Evolutionary conservation across 2,113 vertebrate genomes (phyloP).

Genomic region (Nerophis lumbriciformis): DNA sequence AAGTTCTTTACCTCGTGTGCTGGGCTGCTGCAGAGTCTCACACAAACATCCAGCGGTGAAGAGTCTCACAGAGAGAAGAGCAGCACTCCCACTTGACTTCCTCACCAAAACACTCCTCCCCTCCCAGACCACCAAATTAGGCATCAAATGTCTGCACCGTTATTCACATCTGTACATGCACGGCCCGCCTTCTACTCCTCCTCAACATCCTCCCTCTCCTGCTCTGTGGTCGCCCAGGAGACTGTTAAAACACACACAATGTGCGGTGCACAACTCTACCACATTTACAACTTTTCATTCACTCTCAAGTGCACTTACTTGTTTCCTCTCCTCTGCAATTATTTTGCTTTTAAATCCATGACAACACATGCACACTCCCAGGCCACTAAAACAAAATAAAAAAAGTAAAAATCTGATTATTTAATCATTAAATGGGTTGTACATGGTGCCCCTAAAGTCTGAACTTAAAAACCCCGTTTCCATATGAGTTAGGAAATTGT

Average conservation of each 20-base stretch:
- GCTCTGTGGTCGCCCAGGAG: not conserved
- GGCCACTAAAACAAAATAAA: not conserved
- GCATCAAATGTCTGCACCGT: constrained; percentile 49
- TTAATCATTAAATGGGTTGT: too few relatives aligned
- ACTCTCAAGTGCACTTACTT: not conserved
- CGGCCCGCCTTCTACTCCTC: constrained; percentile 8
- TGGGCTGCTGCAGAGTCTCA: constrained; percentile 14
- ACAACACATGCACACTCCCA: not conserved
- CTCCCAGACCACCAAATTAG: constrained; percentile 65
- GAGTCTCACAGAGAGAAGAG: not conserved
- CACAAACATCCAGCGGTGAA: constrained; percentile 18
- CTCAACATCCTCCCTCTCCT: constrained; percentile 12
- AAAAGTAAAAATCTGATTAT: too few relatives aligned
- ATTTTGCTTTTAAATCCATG: constrained; percentile 1
- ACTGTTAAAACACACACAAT: constrained; percentile 11
- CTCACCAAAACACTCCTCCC: constrained; percentile 24
- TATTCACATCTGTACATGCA: constrained; percentile 45
- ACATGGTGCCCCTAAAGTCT: too few relatives aligned
- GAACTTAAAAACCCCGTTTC: too few relatives aligned
- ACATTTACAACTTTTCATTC: not conserved
- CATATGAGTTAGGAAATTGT: too few relatives aligned
- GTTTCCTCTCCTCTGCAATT: not conserved
- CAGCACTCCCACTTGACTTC: constrained; percentile 22
- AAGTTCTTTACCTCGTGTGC: constrained; percentile 19
- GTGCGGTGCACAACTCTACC: constrained; percentile 3